Evolutionary conservation across 64 coral and sea anemone genomes (phyloP).

Genomic region (Acropora yongei): DNA sequence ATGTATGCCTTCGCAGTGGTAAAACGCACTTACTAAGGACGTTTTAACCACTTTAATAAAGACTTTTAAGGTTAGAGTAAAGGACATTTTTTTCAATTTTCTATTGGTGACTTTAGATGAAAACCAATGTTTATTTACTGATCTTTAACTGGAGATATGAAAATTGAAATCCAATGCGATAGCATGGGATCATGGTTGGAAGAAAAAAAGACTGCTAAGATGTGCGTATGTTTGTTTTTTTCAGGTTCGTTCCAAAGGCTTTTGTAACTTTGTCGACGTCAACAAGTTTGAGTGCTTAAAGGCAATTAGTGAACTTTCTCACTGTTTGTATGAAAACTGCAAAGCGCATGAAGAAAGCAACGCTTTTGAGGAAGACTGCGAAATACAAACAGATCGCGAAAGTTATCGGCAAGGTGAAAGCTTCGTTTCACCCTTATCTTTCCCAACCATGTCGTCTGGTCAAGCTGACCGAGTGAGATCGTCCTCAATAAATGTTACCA

Average conservation of each 20-base stretch:
- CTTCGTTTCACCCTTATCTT: neutral
- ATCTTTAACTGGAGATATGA: too few species aligned
- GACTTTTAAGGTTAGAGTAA: too few species aligned
- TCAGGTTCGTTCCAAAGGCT: neutral
- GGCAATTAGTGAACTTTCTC: slow-evolving; percentile 2
- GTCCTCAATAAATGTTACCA: too few species aligned
- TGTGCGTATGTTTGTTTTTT: neutral
- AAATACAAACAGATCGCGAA: neutral
- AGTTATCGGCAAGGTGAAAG: neutral
- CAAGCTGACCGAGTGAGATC: neutral
- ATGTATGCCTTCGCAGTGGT: too few species aligned
- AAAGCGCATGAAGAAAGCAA: neutral
- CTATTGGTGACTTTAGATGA: too few species aligned
- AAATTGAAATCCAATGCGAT: too few species aligned
- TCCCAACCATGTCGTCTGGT: neutral
- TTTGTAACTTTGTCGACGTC: neutral
- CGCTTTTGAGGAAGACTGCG: neutral
- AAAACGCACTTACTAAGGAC: too few species aligned
- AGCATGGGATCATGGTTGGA: too few species aligned
- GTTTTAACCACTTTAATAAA: too few species aligned
- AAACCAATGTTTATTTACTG: too few species aligned
- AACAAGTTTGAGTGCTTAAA: neutral
- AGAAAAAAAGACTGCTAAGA: too few species aligned
- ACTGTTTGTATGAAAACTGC: neutral
- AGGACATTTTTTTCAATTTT: too few species aligned